phyloP scores from a whole-genome alignment of 2,888 invertebrate genomes.

The Dasysyrphus tricinctus region DNA sequence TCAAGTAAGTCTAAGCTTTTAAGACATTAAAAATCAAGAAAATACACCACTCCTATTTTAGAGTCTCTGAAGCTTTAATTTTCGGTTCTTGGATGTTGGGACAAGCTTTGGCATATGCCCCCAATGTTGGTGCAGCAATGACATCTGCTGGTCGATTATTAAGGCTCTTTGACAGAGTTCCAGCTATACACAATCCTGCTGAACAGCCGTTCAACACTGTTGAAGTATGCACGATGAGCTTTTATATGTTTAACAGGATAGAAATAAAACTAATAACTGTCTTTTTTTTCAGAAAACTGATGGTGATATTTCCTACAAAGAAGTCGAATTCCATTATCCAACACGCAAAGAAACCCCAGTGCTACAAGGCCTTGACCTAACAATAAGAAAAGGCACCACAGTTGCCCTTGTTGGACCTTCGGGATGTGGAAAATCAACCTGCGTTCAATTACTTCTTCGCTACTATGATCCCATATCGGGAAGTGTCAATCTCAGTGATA shows the following conservation, averaged over 20 bases:
- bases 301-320: conserved; percentile 89
- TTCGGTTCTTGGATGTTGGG: conserved; percentile 93
- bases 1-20: conserved; percentile 85
- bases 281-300: conserved; percentile 84
- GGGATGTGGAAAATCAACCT: conserved; percentile 93
- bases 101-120: conserved; percentile 90
- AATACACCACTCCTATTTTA: conserved; percentile 78
- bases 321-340: conserved; percentile 92
- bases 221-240: conserved; percentile 76
- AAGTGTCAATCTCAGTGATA: conserved; percentile 85
- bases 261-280: neutral
- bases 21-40: too few species aligned
- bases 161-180: conserved; percentile 86
- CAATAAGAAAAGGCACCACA: conserved; percentile 88
- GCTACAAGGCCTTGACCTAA: conserved; percentile 88
- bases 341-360: conserved; percentile 90
- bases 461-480: conserved; percentile 91
- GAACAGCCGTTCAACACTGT: conserved; percentile 80
- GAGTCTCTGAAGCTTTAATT: conserved; percentile 90
- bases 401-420: conserved; percentile 91
- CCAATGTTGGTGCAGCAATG: conserved; percentile 90
- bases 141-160: conserved; percentile 89
- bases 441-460: conserved; percentile 90
- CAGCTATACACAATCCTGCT: conserved; percentile 85
- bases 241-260: neutral